Conservation (phyloP, 2,113 vertebrate genomes). For the Otis tarda region DNA sequence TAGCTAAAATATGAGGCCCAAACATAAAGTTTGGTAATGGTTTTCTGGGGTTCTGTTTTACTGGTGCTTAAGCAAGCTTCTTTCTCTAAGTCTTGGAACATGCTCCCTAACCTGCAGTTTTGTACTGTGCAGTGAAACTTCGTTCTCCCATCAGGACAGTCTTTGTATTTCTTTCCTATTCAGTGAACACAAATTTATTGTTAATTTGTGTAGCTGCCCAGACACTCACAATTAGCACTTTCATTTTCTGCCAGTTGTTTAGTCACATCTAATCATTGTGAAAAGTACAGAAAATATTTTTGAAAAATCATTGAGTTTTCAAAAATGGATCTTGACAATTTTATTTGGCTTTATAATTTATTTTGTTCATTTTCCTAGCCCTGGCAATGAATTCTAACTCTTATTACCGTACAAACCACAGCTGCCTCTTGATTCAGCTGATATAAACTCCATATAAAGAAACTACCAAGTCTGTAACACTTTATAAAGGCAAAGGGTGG, state of each 20-base stretch:
- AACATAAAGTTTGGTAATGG: not conserved
- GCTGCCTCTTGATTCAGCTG: not conserved
- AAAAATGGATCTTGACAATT: constrained; percentile 40
- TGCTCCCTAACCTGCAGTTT: not conserved
- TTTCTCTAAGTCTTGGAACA: not conserved
- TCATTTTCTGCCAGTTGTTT: not conserved
- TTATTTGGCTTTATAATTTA: constrained; percentile 35
- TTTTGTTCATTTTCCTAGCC: not conserved
- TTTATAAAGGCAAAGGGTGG: not conserved
- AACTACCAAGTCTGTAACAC: not conserved
- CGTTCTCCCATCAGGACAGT: not conserved
- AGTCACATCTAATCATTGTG: constrained; percentile 1
- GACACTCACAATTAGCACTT: not conserved
- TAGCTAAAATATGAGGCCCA: not conserved
- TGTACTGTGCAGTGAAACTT: not conserved
- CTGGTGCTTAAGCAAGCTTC: not conserved
- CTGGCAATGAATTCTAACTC: not conserved
- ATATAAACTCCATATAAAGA: not conserved
- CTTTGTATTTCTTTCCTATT: not conserved
- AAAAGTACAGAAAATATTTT: not conserved
- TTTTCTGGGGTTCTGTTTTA: not conserved
- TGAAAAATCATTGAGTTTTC: not conserved
- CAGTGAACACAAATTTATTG: not conserved
- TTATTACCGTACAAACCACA: not conserved
- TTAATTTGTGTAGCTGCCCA: not conserved